phyloP scores from a whole-genome alignment of 2,888 invertebrate genomes.

The Apantesis nais region DNA sequence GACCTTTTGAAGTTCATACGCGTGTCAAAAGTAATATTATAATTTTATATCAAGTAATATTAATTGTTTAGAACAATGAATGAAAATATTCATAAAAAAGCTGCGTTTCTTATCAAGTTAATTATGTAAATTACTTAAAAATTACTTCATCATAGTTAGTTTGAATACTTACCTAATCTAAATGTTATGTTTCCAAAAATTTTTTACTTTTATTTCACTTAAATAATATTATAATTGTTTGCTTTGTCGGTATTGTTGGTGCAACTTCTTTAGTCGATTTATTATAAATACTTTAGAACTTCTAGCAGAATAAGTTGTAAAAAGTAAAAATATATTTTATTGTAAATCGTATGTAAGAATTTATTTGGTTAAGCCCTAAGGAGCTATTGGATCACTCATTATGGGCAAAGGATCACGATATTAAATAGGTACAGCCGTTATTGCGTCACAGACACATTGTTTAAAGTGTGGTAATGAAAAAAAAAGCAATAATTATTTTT shows the following conservation, averaged over 20 bases:
- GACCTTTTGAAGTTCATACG: not conserved
- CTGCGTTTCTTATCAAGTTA: not conserved
- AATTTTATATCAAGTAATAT: not conserved
- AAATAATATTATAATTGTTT: not conserved
- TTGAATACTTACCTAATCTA: not conserved
- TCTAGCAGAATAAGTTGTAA: not conserved
- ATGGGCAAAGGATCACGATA: slow-evolving; percentile 21
- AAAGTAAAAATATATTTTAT: not conserved
- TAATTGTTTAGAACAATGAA: not conserved
- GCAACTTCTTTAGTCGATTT: not conserved
- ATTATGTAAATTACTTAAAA: not conserved
- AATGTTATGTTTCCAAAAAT: slow-evolving; percentile 32
- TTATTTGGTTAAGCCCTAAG: no score
- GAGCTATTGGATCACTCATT: no score
- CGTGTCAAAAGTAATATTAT: not conserved
- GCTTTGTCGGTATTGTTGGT: not conserved
- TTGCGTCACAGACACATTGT: slow-evolving; percentile 11
- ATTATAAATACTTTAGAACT: not conserved
- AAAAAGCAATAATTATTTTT: slow-evolving; percentile 59
- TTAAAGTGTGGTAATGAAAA: slow-evolving; percentile 42
- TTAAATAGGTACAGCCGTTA: slow-evolving; percentile 16
- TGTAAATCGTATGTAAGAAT: slow-evolving; percentile 17
- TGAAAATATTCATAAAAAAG: not conserved
- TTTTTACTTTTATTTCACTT: slow-evolving; percentile 39
- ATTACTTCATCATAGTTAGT: not conserved